Conservation (phyloP, 2,888 invertebrate genomes). For the Hemistola chrysoprasaria region DNA sequence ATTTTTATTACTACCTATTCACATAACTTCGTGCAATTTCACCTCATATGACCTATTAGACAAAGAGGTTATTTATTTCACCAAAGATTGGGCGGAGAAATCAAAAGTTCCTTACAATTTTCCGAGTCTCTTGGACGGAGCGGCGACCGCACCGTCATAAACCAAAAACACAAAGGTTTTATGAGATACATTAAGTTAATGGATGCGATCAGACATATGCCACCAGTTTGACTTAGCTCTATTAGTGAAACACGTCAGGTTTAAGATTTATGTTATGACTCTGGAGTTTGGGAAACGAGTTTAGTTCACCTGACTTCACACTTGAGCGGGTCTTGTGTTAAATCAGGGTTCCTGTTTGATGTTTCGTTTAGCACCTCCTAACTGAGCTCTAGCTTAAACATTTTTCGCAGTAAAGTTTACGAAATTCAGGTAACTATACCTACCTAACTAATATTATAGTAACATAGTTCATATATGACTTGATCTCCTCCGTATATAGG, state of each 20-base stretch:
- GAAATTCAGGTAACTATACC: no score
- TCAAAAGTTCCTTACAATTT: slow-evolving; percentile 46
- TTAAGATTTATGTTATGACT: slow-evolving; percentile 12
- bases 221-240: slow-evolving; percentile 53
- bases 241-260: slow-evolving; percentile 37
- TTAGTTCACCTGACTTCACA: slow-evolving; percentile 2
- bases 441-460: no score
- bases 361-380: slow-evolving; percentile 2
- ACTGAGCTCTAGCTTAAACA: no score
- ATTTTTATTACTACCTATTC: slow-evolving; percentile 15
- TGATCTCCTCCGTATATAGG: no score
- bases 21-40: slow-evolving; percentile 11
- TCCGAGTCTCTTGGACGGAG: slow-evolving; percentile 38
- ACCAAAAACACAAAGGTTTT: slow-evolving; percentile 72
- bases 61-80: slow-evolving; percentile 39
- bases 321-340: background rate
- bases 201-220: slow-evolving; percentile 60
- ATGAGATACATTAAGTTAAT: slow-evolving; percentile 71
- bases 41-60: slow-evolving; percentile 32
- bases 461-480: no score
- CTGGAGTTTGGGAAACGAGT: slow-evolving; percentile 7
- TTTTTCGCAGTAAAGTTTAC: no score
- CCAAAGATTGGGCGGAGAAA: slow-evolving; percentile 50
- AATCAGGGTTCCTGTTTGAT: slow-evolving; percentile 1
- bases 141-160: slow-evolving; percentile 60